These are phyloP conservation scores for Hypena proboscidalis DNA, from an alignment of 2,888 invertebrate species.

Conservation along the genomic window DNA sequence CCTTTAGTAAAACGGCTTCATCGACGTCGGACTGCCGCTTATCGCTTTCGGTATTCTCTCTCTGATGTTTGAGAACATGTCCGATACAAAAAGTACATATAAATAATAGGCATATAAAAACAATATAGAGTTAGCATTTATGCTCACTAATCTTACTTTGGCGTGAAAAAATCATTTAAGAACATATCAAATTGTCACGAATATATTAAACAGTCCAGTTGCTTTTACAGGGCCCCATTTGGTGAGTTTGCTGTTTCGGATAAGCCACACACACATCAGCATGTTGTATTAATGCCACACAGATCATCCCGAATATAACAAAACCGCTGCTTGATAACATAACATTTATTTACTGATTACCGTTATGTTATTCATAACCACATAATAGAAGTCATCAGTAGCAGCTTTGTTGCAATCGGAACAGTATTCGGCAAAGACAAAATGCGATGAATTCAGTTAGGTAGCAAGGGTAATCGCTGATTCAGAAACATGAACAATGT, in stretches of 20 bases:
- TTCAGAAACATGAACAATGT: slow-evolving; percentile 20
- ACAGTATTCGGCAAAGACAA: slow-evolving; percentile 12
- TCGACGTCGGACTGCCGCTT: slow-evolving; percentile 87
- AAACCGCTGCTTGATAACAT: slow-evolving; percentile 15
- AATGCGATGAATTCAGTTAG: slow-evolving; percentile 33
- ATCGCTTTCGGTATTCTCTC: slow-evolving; percentile 70
- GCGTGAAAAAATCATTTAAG: slow-evolving; percentile 64
- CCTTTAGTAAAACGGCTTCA: slow-evolving; percentile 92
- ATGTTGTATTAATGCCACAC: slow-evolving; percentile 35
- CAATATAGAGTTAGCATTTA: slow-evolving; percentile 44
- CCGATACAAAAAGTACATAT: slow-evolving; percentile 78
- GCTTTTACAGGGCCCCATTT: slow-evolving; percentile 28
- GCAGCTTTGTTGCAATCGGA: slow-evolving; percentile 31
- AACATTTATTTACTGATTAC: not conserved
- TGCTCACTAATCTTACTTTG: slow-evolving; percentile 84
- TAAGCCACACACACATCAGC: slow-evolving; percentile 41
- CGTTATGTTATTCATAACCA: not conserved
- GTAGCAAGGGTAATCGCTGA: slow-evolving; percentile 10
- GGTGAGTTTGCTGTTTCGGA: slow-evolving; percentile 29
- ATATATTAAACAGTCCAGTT: slow-evolving; percentile 22
- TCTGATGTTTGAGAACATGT: slow-evolving; percentile 75
- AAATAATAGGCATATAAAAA: slow-evolving; percentile 62
- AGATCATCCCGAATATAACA: slow-evolving; percentile 24
- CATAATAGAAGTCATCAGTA: not conserved
- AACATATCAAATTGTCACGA: slow-evolving; percentile 26